Evolutionary conservation across 2,797 vertebrate species (phyloP).

Genomic region (Monodelphis domestica): DNA sequence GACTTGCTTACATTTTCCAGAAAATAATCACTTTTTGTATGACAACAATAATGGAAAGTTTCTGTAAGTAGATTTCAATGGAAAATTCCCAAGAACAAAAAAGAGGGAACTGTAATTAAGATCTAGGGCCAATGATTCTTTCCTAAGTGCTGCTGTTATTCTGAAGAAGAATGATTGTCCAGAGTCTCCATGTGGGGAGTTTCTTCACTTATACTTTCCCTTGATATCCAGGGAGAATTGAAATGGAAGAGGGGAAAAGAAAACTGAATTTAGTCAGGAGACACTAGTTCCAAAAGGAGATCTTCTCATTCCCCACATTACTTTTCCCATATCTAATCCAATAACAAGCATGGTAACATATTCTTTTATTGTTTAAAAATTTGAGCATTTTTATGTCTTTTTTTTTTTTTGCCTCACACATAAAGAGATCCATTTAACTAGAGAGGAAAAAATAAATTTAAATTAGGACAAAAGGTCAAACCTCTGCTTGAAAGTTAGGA

Average conservation of each 20-base stretch:
- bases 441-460: neutral
- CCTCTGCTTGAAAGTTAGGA: neutral
- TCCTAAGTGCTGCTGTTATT: neutral
- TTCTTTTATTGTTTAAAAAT: neutral
- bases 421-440: neutral
- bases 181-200: neutral
- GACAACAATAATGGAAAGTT: slow-evolving; percentile 23
- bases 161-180: neutral
- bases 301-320: neutral
- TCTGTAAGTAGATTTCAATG: slow-evolving; percentile 39
- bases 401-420: neutral
- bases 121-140: neutral
- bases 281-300: neutral
- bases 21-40: slow-evolving; percentile 23
- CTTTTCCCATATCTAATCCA: neutral
- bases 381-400: neutral
- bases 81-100: slow-evolving; percentile 22
- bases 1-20: neutral
- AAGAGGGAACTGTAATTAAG: neutral
- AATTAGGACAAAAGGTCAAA: neutral
- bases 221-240: neutral
- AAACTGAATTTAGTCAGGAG: neutral
- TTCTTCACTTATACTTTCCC: neutral
- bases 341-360: neutral
- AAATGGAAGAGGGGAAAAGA: neutral